These are phyloP conservation scores for Orchestia grillus DNA, from an alignment of 1,140 invertebrate genomes.

Conservation along the genomic window DNA sequence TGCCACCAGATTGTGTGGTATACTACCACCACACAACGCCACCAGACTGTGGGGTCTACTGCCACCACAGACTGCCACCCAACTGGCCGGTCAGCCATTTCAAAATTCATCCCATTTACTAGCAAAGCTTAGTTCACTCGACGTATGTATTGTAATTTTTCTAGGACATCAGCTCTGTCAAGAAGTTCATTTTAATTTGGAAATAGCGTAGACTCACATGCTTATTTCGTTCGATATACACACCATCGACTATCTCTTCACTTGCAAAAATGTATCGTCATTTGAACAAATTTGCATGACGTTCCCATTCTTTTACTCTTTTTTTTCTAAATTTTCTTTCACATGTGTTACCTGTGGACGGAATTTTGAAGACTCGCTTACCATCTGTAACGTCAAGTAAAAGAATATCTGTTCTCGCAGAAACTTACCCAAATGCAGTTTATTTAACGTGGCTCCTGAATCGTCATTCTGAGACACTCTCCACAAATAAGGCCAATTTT, in stretches of 20 bases:
- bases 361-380: background rate
- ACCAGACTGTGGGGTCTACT: too few species aligned
- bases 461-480: background rate
- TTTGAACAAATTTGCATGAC: background rate
- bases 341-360: background rate
- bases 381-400: background rate
- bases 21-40: too few species aligned
- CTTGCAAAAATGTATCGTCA: background rate
- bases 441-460: background rate
- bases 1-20: too few species aligned
- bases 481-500: background rate
- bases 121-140: too few species aligned
- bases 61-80: too few species aligned
- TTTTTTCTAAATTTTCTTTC: background rate
- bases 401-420: background rate
- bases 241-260: background rate
- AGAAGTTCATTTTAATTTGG: too few species aligned
- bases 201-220: too few species aligned
- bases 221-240: too few species aligned
- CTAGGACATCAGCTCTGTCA: too few species aligned
- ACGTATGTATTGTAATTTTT: too few species aligned
- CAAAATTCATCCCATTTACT: too few species aligned
- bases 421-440: background rate
- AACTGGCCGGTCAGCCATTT: too few species aligned
- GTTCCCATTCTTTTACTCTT: background rate